A percentile compares a stretch with the other conserved stretches of the same genome.
These are phyloP conservation scores for Drosophila nr. perissopoda DNA, from an alignment of 2,888 invertebrate genomes.

Conservation along the genomic window DNA sequence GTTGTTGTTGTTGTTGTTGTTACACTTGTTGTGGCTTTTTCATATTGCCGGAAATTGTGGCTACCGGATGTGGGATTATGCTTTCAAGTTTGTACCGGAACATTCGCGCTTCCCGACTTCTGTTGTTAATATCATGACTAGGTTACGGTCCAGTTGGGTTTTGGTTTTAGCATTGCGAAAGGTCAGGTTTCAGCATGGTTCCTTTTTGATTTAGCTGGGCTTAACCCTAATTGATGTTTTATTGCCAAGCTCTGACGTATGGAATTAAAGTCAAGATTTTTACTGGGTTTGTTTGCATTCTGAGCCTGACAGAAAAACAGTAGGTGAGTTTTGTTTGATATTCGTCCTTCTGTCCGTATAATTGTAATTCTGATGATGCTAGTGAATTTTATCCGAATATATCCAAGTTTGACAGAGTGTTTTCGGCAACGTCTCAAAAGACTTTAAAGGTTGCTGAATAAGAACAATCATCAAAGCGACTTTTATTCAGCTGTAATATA, in stretches of 20 bases:
- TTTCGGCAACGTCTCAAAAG: background rate
- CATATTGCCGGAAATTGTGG: slow-evolving; percentile 77
- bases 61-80: slow-evolving; percentile 74
- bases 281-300: background rate
- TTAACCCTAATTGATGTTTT: slow-evolving; percentile 35
- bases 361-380: background rate
- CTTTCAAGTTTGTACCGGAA: slow-evolving; percentile 75
- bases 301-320: background rate
- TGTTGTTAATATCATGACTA: slow-evolving; percentile 41
- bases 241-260: slow-evolving; percentile 4
- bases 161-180: slow-evolving; percentile 11
- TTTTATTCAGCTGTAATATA: background rate
- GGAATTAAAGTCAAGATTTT: slow-evolving; percentile 3
- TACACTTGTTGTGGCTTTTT: slow-evolving; percentile 65
- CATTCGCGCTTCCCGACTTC: slow-evolving; percentile 49
- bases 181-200: slow-evolving; percentile 27
- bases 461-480: background rate
- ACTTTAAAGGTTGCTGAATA: background rate
- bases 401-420: background rate
- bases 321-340: background rate
- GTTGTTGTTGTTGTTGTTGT: slow-evolving; percentile 16
- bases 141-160: slow-evolving; percentile 38
- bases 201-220: slow-evolving; percentile 21
- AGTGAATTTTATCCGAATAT: background rate
- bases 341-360: background rate